phyloP scores from a whole-genome alignment of 2,888 invertebrate genomes.

The Athalia rosae region DNA sequence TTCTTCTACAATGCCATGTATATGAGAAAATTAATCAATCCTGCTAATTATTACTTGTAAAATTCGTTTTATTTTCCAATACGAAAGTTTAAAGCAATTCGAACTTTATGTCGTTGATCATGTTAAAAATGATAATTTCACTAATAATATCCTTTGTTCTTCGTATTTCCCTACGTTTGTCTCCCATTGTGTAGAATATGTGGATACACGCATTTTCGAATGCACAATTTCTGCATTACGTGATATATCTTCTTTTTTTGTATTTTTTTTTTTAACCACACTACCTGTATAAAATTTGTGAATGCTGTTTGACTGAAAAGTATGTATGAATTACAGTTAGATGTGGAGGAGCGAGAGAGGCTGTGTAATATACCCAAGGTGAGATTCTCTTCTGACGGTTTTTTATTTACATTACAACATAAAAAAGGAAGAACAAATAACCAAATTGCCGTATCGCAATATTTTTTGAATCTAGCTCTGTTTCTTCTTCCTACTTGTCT shows the following conservation, averaged over 20 bases:
- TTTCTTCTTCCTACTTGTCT: background rate
- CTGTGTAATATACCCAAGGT: slow-evolving; percentile 73
- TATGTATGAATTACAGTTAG: slow-evolving; percentile 72
- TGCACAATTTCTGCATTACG: too few species aligned
- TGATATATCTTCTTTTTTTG: too few species aligned
- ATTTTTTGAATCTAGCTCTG: background rate
- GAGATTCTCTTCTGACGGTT: slow-evolving; percentile 58
- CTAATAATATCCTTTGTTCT: background rate
- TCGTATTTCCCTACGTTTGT: background rate
- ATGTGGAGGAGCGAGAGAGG: slow-evolving; percentile 73
- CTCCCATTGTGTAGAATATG: background rate
- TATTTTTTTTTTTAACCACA: too few species aligned
- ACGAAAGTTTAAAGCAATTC: too few species aligned
- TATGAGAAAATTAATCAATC: too few species aligned
- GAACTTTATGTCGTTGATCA: background rate
- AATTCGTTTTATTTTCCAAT: too few species aligned
- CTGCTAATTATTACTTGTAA: too few species aligned
- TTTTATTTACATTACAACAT: slow-evolving; percentile 40
- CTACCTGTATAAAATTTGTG: slow-evolving; percentile 49
- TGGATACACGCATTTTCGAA: too few species aligned
- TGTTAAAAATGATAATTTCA: background rate
- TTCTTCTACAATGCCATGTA: too few species aligned
- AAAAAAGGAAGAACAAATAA: slow-evolving; percentile 44
- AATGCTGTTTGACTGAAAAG: slow-evolving; percentile 68
- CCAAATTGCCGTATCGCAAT: too few species aligned